Evolutionary conservation across 2,888 invertebrate genomes (phyloP).

Genomic region (Drosophila leonis): DNA sequence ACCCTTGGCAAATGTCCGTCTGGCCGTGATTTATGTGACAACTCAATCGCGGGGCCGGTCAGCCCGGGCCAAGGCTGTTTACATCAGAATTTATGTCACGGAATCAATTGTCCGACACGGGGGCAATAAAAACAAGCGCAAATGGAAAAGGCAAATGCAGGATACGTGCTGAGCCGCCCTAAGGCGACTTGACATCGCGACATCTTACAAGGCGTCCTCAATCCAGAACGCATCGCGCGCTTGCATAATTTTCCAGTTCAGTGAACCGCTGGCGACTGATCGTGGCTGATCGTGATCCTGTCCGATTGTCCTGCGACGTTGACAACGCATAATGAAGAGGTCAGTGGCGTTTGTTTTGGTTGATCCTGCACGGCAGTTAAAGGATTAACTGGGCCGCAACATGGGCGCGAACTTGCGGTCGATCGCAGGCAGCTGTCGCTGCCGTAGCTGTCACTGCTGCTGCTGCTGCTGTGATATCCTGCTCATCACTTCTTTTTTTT

Average conservation of each 20-base stretch:
- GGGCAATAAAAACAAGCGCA: constrained; percentile 69
- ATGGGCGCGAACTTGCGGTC: constrained; percentile 76
- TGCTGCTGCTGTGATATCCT: constrained; percentile 2
- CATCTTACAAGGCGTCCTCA: constrained; percentile 25
- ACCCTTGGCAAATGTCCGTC: neutral
- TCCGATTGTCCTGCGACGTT: constrained; percentile 35
- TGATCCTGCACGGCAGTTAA: constrained; percentile 49
- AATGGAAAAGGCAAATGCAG: neutral
- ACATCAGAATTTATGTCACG: constrained; percentile 73
- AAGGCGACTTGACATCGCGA: constrained; percentile 22
- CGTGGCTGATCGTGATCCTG: neutral
- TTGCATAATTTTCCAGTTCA: constrained; percentile 74
- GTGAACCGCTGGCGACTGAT: constrained; percentile 35
- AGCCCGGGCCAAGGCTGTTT: constrained; percentile 61
- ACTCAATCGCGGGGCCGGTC: constrained; percentile 37
- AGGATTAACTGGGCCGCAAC: constrained; percentile 70
- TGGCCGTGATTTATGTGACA: constrained; percentile 47
- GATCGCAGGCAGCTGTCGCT: neutral
- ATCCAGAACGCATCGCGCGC: constrained; percentile 7
- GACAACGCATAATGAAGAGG: constrained; percentile 70
- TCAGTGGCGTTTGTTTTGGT: constrained; percentile 57
- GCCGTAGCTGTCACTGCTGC: neutral
- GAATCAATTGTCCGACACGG: constrained; percentile 74
- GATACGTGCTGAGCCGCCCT: neutral
- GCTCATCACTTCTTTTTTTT: neutral